phyloP scores from a whole-genome alignment of 2,113 vertebrate genomes.

The Natator depressus region DNA sequence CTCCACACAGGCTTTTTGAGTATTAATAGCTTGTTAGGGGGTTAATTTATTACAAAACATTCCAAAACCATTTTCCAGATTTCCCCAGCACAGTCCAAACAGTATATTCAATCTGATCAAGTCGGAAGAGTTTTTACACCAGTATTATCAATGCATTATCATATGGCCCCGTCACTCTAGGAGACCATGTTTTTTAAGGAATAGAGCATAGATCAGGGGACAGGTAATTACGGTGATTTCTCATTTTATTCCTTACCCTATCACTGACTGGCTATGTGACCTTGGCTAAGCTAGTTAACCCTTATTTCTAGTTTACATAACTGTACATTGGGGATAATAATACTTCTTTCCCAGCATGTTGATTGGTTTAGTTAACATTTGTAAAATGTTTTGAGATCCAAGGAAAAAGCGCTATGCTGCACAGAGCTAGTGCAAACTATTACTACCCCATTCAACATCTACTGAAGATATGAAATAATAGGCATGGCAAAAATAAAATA shows the following conservation, averaged over 20 bases:
- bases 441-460: background rate
- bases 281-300: background rate
- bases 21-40: background rate
- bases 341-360: background rate
- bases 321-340: background rate
- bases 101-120: background rate
- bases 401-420: background rate
- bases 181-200: background rate
- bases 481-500: background rate
- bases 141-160: background rate
- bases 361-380: background rate
- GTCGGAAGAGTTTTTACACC: background rate
- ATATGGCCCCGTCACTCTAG: background rate
- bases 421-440: background rate
- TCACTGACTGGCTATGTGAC: background rate
- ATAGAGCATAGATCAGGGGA: background rate
- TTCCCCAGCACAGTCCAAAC: background rate
- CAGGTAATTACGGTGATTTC: background rate
- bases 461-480: constrained; percentile 24
- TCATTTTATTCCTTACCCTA: background rate
- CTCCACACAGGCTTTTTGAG: background rate
- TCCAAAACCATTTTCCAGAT: background rate
- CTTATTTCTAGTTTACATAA: background rate
- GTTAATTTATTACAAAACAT: background rate
- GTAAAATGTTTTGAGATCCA: background rate